These are phyloP conservation scores for Lepidurus arcticus DNA, from an alignment of 1,140 invertebrate genomes.

Conservation along the genomic window DNA sequence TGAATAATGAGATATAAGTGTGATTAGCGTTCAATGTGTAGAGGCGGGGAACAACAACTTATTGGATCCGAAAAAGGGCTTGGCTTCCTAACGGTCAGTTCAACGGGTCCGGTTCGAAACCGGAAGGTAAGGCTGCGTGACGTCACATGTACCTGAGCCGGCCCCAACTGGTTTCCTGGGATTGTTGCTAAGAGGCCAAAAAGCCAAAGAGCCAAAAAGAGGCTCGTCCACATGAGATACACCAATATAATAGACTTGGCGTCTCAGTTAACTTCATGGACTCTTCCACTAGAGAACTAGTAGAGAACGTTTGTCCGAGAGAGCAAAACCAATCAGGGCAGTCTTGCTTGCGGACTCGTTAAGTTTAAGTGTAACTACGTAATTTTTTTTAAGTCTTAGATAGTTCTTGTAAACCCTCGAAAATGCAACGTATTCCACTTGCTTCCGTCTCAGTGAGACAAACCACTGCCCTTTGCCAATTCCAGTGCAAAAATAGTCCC, in stretches of 20 bases:
- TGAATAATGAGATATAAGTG: no score
- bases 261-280: background rate
- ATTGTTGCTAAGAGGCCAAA: conserved; percentile 11
- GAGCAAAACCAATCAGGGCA: background rate
- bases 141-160: background rate
- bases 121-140: background rate
- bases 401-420: background rate
- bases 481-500: background rate
- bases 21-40: no score
- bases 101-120: no score
- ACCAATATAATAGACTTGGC: background rate
- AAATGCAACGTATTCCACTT: background rate
- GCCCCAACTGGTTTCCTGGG: background rate
- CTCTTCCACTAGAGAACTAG: background rate
- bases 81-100: no score
- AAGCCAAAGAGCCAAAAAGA: background rate
- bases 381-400: background rate
- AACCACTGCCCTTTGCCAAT: background rate
- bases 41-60: no score
- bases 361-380: background rate
- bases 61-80: no score
- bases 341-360: background rate
- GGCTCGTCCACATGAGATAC: background rate
- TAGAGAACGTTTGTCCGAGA: background rate
- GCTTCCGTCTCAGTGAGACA: background rate